Percentiles rank a stretch among this genome's conserved stretches.
Evolutionary conservation across 2,888 invertebrate genomes (phyloP).

Genomic region (Nomada ferruginata): DNA sequence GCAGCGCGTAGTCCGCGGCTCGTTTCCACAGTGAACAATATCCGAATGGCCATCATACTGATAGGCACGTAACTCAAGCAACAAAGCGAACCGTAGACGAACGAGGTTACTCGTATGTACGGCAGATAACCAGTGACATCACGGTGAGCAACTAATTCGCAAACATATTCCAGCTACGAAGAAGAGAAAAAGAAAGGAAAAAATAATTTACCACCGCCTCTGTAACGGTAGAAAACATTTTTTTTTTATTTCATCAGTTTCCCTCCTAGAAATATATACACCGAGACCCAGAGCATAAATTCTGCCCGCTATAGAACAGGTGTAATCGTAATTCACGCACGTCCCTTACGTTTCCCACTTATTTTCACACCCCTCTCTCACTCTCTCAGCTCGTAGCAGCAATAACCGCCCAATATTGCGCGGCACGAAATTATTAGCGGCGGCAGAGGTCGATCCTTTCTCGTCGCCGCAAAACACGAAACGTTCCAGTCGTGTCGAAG

Average conservation of each 20-base stretch:
- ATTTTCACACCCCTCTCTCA: background rate
- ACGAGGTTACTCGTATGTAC: background rate
- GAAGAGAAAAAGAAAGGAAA: no score
- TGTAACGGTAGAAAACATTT: background rate
- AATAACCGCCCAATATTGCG: slow-evolving; percentile 10
- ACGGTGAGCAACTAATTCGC: background rate
- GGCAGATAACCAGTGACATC: background rate
- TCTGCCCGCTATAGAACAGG: background rate
- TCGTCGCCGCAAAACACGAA: slow-evolving; percentile 19
- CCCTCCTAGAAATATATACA: background rate
- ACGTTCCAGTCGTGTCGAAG: slow-evolving; percentile 29
- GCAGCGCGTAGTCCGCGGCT: slow-evolving; percentile 11
- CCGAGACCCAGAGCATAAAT: background rate
- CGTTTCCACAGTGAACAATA: slow-evolving; percentile 45
- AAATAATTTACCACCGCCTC: background rate
- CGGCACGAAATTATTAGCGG: slow-evolving; percentile 29
- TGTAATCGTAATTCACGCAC: background rate
- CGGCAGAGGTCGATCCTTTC: background rate
- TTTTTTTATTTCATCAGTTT: background rate
- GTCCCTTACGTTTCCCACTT: background rate
- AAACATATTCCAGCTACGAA: no score
- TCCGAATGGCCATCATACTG: slow-evolving; percentile 17
- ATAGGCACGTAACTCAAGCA: slow-evolving; percentile 22
- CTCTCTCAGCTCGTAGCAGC: background rate
- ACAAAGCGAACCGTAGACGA: slow-evolving; percentile 11